Conservation (phyloP, 2,113 vertebrate species). For the Gavialis gangeticus region DNA sequence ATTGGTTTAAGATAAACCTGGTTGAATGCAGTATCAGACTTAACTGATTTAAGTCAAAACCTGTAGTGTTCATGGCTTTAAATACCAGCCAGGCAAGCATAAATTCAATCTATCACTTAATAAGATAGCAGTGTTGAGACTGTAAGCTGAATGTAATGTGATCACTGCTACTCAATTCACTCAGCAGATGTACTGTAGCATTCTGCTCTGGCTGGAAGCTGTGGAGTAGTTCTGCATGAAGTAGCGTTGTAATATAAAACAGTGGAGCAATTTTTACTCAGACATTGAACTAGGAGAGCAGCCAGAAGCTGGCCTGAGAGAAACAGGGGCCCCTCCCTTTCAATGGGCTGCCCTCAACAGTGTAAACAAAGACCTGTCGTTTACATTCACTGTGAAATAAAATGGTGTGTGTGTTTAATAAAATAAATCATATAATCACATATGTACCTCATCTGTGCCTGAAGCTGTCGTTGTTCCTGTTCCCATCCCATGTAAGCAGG, state of each 20-base stretch:
- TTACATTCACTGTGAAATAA: neutral
- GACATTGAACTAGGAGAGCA: neutral
- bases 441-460: neutral
- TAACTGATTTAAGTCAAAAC: neutral
- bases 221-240: neutral
- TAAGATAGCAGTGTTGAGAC: rapidly evolving
- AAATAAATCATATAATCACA: neutral
- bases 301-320: neutral
- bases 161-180: neutral
- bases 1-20: no score
- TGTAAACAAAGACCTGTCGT: neutral
- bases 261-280: neutral
- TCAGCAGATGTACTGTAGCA: neutral
- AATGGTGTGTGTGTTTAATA: neutral
- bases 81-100: neutral
- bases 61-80: neutral
- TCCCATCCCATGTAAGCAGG: neutral
- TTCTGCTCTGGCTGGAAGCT: neutral
- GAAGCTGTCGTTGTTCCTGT: neutral
- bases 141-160: rapidly evolving
- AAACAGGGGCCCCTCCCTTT: neutral
- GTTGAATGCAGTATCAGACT: no score
- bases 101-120: neutral
- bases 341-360: neutral
- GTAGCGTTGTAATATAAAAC: neutral